phyloP scores from a whole-genome alignment of 2,113 vertebrate genomes.

The Haliaeetus leucogaster region DNA sequence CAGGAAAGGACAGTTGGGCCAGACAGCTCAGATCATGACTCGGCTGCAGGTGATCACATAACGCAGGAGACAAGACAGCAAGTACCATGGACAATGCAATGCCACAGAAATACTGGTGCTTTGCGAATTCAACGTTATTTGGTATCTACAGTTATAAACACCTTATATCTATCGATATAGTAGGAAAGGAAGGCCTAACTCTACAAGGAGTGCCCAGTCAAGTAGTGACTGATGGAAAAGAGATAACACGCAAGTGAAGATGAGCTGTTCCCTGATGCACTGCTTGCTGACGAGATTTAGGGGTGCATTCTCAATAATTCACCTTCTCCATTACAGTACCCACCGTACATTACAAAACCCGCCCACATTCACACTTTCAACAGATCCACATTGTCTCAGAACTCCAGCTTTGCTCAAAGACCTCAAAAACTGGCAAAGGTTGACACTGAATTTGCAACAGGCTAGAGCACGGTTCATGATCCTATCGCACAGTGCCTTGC shows the following conservation, averaged over 20 bases:
- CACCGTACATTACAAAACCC: not conserved
- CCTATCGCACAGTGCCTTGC: not conserved
- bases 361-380: not conserved
- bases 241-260: accelerated
- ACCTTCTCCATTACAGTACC: not conserved
- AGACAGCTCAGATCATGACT: not conserved
- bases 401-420: not conserved
- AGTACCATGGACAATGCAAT: not conserved
- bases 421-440: not conserved
- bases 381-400: not conserved
- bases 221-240: not conserved
- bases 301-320: not conserved
- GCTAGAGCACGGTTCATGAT: not conserved
- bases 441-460: not conserved
- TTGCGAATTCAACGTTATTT: not conserved
- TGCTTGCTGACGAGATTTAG: not conserved
- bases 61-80: no score
- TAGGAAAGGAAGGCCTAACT: not conserved
- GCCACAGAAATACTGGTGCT: not conserved
- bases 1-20: not conserved
- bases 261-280: accelerated
- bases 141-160: not conserved
- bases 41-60: accelerated
- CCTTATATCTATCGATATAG: not conserved
- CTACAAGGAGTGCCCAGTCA: not conserved